Base-by-base conservation (phyloP, 2,888 invertebrate genomes). In the Stenodera caucasica region DNA sequence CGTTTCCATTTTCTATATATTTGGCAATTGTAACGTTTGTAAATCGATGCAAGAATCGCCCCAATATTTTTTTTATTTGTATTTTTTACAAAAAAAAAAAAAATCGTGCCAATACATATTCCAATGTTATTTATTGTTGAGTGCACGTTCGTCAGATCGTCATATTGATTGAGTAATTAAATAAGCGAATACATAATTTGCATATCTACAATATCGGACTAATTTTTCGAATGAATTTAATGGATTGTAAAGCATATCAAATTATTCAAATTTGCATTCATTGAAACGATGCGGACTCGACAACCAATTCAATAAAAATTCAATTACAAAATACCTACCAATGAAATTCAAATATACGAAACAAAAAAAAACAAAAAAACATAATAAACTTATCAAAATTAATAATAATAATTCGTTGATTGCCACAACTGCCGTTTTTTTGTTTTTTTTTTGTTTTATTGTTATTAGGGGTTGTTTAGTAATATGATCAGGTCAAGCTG, bases 221-320 rank as follows among this genome's bases (percentile, higher is more conserved):
- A 64, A 66, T 68, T 65, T 58, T 60, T 55, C 62, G 55, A 66
- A 64, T 65, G 61, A 62, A 66, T 56, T 66, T 59, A 66, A 65
- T 65, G 66, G 66, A 61, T 65, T 65, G 64, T 61, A 64, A 61
- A 66, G 63, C 63, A 61, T 61, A 61, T 57, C 60, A 55, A 64
- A 64, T 66, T 64, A 67, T 63, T 65, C 58, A 64, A 67, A 67
- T 64, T 66, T 58, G 26, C 45, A 57, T 53, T 49, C n/a, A 37
- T 45, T 54, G 40, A 37, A 54, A 26, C 23, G 8, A 29, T 26
- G 40, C 53, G n/a, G 18, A 11, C 12, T 45, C 45, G 23, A 26
- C 33, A 15, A 33, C 32, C 18, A 33, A 53, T 53, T 53, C 33
- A 8, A n/a, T 32, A 53, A 53, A 32, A 45, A 55, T 55, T 49